These are phyloP conservation scores for Diloba caeruleocephala DNA, from an alignment of 2,888 invertebrate genomes.

Conservation along the genomic window DNA sequence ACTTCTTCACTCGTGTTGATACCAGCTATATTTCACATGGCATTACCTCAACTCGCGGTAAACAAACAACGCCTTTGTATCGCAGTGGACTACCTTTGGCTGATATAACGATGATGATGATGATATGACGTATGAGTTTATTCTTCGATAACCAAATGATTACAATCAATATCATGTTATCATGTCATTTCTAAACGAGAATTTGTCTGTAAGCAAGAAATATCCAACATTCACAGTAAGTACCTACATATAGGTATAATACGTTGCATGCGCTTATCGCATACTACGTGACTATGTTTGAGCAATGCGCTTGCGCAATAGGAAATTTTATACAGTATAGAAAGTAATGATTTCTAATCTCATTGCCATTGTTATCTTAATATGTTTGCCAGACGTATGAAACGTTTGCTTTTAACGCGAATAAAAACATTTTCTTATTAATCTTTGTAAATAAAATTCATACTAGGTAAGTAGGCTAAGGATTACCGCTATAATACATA, in stretches of 20 bases:
- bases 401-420: slow-evolving; percentile 50
- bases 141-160: too few species aligned
- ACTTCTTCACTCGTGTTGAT: too few species aligned
- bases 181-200: neutral
- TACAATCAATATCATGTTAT: too few species aligned
- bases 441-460: slow-evolving; percentile 48
- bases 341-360: slow-evolving; percentile 81
- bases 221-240: slow-evolving; percentile 45
- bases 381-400: slow-evolving; percentile 57
- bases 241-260: slow-evolving; percentile 44
- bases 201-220: slow-evolving; percentile 43
- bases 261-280: slow-evolving; percentile 61
- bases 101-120: too few species aligned
- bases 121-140: too few species aligned
- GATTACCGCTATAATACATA: slow-evolving; percentile 63
- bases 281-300: slow-evolving; percentile 61
- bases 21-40: too few species aligned
- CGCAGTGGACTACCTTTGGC: too few species aligned
- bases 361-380: slow-evolving; percentile 78
- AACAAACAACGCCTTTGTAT: too few species aligned
- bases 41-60: too few species aligned
- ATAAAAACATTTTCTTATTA: slow-evolving; percentile 46
- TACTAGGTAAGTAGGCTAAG: slow-evolving; percentile 63
- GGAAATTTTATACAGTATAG: slow-evolving; percentile 74
- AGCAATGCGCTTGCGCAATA: slow-evolving; percentile 71